These are phyloP conservation scores for Dendroctonus valens DNA, from an alignment of 1,140 invertebrate genomes.

Conservation along the genomic window DNA sequence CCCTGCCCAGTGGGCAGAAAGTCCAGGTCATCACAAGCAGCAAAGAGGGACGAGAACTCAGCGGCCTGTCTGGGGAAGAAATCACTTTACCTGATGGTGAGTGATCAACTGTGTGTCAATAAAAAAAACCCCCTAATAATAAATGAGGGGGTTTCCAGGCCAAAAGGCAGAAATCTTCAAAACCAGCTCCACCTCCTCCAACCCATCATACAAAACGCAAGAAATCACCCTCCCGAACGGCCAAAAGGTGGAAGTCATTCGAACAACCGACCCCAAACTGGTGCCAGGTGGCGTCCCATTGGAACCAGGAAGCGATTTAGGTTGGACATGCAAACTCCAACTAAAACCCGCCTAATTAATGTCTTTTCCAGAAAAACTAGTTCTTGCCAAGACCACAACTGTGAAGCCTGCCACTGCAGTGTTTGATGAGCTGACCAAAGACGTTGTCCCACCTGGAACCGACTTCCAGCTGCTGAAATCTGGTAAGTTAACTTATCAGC, in stretches of 20 bases:
- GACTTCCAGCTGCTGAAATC: constrained; percentile 76
- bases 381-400: constrained; percentile 52
- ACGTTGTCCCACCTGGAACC: constrained; percentile 70
- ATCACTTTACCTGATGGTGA: constrained; percentile 69
- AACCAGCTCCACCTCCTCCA: constrained; percentile 19
- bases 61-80: constrained; percentile 55
- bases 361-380: constrained; percentile 36
- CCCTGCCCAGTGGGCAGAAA: constrained; percentile 70
- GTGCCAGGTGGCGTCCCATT: constrained; percentile 50
- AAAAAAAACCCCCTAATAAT: neutral
- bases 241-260: constrained; percentile 69
- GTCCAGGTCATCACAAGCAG: constrained; percentile 68
- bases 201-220: constrained; percentile 37
- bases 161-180: constrained; percentile 57
- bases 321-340: constrained; percentile 2
- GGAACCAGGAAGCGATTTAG: constrained; percentile 43
- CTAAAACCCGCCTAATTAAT: neutral
- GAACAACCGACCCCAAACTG: constrained; percentile 62
- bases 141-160: constrained; percentile 8
- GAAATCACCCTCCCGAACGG: constrained; percentile 70
- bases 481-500: constrained; percentile 36
- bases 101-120: constrained; percentile 20
- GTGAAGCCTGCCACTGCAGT: constrained; percentile 56
- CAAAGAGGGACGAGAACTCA: constrained; percentile 52
- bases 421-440: constrained; percentile 74